Percentiles rank a stretch among this genome's conserved stretches.
Conservation (phyloP, 37 sponge, comb jelly and placozoan species). For the Beroe forskalii region DNA sequence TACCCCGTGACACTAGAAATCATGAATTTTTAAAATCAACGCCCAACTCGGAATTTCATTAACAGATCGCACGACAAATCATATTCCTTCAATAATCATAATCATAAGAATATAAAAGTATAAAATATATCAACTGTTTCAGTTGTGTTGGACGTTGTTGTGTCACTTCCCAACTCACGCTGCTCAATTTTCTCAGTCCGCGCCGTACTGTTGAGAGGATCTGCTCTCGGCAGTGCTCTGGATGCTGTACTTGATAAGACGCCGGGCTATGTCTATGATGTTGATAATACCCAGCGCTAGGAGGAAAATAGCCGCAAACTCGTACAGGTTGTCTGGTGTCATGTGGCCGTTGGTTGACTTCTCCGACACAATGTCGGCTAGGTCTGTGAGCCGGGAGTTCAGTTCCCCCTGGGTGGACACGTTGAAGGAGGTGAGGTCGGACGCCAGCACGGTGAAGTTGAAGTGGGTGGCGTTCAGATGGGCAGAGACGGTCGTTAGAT, state of each 20-base stretch:
- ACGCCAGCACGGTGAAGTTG: not conserved
- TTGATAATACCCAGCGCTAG: constrained; percentile 31
- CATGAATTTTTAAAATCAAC: too few species aligned
- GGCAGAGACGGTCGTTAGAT: not conserved
- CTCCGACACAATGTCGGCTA: not conserved
- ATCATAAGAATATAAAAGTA: too few species aligned
- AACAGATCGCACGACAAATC: too few species aligned
- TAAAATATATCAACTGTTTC: too few species aligned
- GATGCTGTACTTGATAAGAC: not conserved
- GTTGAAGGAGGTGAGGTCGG: not conserved
- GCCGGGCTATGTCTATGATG: constrained; percentile 6
- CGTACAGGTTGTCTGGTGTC: constrained; percentile 29
- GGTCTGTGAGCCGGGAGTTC: not conserved
- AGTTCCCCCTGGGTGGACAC: not conserved
- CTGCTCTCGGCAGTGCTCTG: not conserved
- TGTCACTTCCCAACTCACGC: too few species aligned
- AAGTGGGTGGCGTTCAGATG: not conserved
- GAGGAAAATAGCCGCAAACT: constrained; percentile 15
- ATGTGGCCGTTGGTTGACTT: constrained; percentile 42
- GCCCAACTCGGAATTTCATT: too few species aligned
- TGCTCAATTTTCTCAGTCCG: not conserved
- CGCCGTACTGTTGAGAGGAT: not conserved
- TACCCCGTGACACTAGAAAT: too few species aligned
- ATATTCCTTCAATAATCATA: too few species aligned
- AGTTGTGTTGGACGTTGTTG: too few species aligned